phyloP scores from a whole-genome alignment of 2,113 vertebrate species.

The Hepsetus odoe region DNA sequence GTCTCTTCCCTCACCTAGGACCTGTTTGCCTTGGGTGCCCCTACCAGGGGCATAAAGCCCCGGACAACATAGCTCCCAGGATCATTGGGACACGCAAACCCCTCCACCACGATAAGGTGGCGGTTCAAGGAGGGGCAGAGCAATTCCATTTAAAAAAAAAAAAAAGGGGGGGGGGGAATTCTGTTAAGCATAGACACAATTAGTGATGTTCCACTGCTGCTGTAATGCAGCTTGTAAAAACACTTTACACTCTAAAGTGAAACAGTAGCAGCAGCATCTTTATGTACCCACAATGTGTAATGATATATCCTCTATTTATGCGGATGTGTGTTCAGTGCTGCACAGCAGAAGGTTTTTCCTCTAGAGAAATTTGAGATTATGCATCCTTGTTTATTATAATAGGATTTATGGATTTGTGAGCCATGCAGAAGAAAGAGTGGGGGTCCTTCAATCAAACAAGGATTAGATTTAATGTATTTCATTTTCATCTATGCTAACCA shows the following conservation, averaged over 20 bases:
- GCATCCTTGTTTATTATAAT: conserved; percentile 60
- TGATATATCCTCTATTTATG: conserved; percentile 31
- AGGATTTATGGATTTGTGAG: conserved; percentile 66
- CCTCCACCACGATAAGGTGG: too few relatives aligned
- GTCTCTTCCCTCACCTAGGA: too few relatives aligned
- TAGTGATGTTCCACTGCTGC: conserved; percentile 47
- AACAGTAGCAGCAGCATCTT: neutral
- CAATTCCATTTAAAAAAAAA: conserved; percentile 37
- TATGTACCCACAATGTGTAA: neutral
- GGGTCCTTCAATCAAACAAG: conserved; percentile 21
- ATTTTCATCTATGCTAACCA: conserved; percentile 20
- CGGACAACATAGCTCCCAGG: too few relatives aligned
- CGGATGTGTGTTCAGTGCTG: neutral
- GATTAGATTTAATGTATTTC: conserved; percentile 35
- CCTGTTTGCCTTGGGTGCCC: too few relatives aligned
- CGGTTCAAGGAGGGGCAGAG: conserved; percentile 1
- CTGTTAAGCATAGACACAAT: conserved; percentile 46
- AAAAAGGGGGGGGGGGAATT: too few relatives aligned
- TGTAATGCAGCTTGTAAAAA: conserved; percentile 24
- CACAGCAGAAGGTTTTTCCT: conserved; percentile 34
- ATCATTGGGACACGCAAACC: too few relatives aligned
- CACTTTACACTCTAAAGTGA: neutral
- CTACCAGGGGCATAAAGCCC: too few relatives aligned
- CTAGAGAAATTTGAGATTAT: conserved; percentile 57
- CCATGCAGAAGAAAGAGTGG: conserved; percentile 57